Percentiles rank a stretch among this genome's conserved stretches.
Evolutionary conservation across 2,888 invertebrate species (phyloP).

Genomic region (Flexamia atlantica): DNA sequence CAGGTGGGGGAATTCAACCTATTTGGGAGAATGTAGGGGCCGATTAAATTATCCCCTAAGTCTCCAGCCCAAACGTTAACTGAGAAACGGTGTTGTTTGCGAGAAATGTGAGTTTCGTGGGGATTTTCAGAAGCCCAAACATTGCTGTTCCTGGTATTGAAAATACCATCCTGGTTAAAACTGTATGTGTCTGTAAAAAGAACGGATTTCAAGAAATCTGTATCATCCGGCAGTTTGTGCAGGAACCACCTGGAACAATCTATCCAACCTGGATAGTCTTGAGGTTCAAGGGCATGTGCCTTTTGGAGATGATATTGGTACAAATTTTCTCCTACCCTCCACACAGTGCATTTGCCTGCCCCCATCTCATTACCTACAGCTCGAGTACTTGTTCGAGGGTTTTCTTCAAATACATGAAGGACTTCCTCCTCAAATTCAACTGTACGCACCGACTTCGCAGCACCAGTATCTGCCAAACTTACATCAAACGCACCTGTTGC

Average conservation of each 20-base stretch:
- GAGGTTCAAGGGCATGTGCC: slow-evolving; percentile 42
- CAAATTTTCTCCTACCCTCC: slow-evolving; percentile 34
- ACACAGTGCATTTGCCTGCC: slow-evolving; percentile 17
- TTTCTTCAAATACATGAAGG: slow-evolving; percentile 7
- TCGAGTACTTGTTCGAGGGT: slow-evolving; percentile 35
- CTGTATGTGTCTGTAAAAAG: slow-evolving; percentile 24
- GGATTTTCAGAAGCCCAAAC: slow-evolving; percentile 51
- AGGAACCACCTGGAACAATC: slow-evolving; percentile 54
- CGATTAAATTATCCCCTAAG: slow-evolving; percentile 42
- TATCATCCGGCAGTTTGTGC: slow-evolving; percentile 43
- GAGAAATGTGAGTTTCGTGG: slow-evolving; percentile 4
- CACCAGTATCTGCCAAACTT: slow-evolving; percentile 6
- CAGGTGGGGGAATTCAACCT: no score
- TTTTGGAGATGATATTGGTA: slow-evolving; percentile 42
- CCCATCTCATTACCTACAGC: not conserved
- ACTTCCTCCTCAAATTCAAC: no score
- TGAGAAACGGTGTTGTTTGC: slow-evolving; percentile 29
- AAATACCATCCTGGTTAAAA: no score
- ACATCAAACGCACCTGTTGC: not conserved
- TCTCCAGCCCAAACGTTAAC: slow-evolving; percentile 56
- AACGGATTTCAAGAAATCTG: slow-evolving; percentile 37
- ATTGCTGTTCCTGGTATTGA: no score
- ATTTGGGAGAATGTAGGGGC: no score
- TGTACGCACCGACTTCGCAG: not conserved
- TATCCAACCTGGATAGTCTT: slow-evolving; percentile 36